Base-by-base conservation (phyloP, 2,888 invertebrate species). In the Lomographa bimaculata region DNA sequence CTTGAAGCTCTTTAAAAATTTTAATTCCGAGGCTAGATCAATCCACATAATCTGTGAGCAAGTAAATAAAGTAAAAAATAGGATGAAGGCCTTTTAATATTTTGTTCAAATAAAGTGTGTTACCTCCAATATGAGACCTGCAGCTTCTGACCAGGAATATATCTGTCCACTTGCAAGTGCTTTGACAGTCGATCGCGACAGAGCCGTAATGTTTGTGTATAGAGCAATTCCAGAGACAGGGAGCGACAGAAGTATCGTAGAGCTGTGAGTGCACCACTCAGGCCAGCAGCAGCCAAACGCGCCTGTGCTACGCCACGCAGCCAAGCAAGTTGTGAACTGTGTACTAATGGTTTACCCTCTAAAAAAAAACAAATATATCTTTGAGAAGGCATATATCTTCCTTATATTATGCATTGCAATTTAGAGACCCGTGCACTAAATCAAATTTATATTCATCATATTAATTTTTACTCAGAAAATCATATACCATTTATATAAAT, bases 81-180 rank as follows among this genome's bases (percentile, higher is more conserved):
- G n/a, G n/a, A n/a, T n/a, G n/a, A n/a, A n/a, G n/a, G n/a, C n/a
- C n/a, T n/a, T n/a, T n/a, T n/a, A n/a, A n/a, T n/a, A n/a, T n/a
- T n/a, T n/a, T n/a, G n/a, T n/a, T n/a, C n/a, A 14, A 14, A 14
- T 3, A 14, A 14, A 14, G 14, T 14, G 10, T 50, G 59, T 64
- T 43, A 94, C 94, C 96, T 94, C 98, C 98, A 98, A 85, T 98
- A 98, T 0, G 97, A 97, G n/a, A 98, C 93, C 5, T 96, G 94
- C 7, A 98, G 90, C 70, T 95, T 94, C 59, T 94, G 95, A 7
- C 98, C 98, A 0, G 97, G 95, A 12, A 93, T 91, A 72, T 98
- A 98, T 68, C 97, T 96, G 67, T 98, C 98, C 2, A 97, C 95
- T 62, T 94, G 94, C 39, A 97, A 92, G 70, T 98, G 97, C 54